A percentile compares a stretch with the other conserved stretches of the same genome.
Evolutionary conservation across 2,797 vertebrate genomes (phyloP).

Genomic region (Tangara arthus): DNA sequence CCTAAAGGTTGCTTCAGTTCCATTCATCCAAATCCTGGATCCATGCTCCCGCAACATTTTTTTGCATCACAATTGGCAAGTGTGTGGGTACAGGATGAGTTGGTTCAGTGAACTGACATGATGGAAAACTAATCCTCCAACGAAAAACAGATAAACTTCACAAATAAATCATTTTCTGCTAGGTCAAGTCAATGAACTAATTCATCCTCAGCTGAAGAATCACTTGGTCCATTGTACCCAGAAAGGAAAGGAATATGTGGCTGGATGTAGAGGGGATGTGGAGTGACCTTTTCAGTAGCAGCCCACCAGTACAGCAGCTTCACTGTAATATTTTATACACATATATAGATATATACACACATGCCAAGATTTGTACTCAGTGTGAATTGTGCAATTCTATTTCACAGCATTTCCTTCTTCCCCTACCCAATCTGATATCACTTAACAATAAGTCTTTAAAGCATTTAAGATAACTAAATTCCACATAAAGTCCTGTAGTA

Average conservation of each 20-base stretch:
- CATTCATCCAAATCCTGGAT: background rate
- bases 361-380: background rate
- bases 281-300: background rate
- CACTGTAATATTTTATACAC: background rate
- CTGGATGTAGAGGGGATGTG: background rate
- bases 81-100: background rate
- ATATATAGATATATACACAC: background rate
- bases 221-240: background rate
- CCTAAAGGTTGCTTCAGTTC: background rate
- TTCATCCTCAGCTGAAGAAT: background rate
- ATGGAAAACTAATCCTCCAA: background rate
- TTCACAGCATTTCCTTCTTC: background rate
- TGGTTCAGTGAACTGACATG: background rate
- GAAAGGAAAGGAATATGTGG: background rate
- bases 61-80: background rate
- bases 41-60: fast-evolving
- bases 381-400: background rate
- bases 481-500: background rate
- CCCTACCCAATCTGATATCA: background rate
- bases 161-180: background rate
- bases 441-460: background rate
- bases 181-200: constrained; percentile 27
- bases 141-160: background rate
- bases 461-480: constrained; percentile 4
- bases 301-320: background rate